phyloP scores from a whole-genome alignment of 2,113 vertebrate genomes.

The Pangasianodon gigas region DNA sequence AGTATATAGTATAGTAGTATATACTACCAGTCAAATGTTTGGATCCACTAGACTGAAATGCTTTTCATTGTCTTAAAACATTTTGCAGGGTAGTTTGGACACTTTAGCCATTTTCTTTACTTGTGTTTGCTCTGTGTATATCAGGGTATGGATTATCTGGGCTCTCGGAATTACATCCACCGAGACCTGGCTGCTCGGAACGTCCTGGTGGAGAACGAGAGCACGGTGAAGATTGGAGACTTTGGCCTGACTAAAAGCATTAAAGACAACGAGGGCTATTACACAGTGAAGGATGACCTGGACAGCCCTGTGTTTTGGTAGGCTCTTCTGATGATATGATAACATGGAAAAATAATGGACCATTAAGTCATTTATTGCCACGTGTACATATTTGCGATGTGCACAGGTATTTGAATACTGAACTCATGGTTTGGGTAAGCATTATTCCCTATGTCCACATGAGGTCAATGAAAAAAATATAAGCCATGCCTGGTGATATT shows the following conservation, averaged over 20 bases:
- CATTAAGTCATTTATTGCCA: neutral
- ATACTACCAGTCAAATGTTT: neutral
- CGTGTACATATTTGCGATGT: neutral
- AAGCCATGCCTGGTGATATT: neutral
- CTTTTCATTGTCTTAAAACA: neutral
- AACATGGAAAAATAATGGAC: neutral
- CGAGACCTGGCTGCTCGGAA: slow-evolving; percentile 94
- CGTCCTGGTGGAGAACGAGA: slow-evolving; percentile 91
- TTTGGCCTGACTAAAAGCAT: slow-evolving; percentile 97
- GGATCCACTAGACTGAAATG: neutral
- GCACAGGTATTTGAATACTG: neutral
- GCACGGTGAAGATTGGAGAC: slow-evolving; percentile 94
- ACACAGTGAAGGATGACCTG: slow-evolving; percentile 91
- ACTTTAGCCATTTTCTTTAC: neutral
- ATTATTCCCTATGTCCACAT: neutral
- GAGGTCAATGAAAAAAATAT: neutral
- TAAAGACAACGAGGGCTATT: slow-evolving; percentile 93
- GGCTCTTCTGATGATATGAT: neutral
- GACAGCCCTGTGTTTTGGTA: slow-evolving; percentile 98
- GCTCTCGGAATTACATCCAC: slow-evolving; percentile 90
- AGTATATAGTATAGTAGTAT: neutral
- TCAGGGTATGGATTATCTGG: slow-evolving; percentile 96
- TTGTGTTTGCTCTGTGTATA: neutral
- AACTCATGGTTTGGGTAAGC: neutral
- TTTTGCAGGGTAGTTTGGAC: neutral